A percentile compares a stretch with the other conserved stretches of the same genome.
phyloP scores from a whole-genome alignment of 2,888 invertebrate genomes.

The Leptinotarsa juncta region DNA sequence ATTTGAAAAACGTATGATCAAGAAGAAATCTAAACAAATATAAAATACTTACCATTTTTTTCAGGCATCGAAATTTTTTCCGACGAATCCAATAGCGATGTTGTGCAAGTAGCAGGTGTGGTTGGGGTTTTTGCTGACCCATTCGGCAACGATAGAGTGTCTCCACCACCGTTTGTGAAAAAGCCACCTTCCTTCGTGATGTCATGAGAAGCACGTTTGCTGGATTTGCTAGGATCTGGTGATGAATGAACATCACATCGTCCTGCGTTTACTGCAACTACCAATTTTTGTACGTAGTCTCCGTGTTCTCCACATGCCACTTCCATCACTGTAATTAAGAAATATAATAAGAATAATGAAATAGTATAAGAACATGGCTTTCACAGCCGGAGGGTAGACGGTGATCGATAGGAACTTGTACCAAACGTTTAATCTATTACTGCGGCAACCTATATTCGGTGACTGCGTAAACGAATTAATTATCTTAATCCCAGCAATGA shows the following conservation, averaged over 20 bases:
- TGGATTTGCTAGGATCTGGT: constrained; percentile 63
- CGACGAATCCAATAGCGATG: constrained; percentile 65
- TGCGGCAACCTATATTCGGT: too few species aligned
- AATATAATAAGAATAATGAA: neutral
- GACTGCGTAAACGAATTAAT: too few species aligned
- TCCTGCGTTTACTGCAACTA: constrained; percentile 85
- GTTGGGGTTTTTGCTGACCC: constrained; percentile 63
- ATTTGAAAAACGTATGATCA: too few species aligned
- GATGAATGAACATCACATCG: constrained; percentile 74
- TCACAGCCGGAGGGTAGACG: neutral
- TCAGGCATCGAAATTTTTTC: constrained; percentile 69
- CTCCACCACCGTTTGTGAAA: constrained; percentile 56
- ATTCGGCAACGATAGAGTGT: constrained; percentile 57
- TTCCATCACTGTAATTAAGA: constrained; percentile 82
- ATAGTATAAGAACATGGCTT: neutral
- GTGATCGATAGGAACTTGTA: too few species aligned
- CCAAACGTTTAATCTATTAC: too few species aligned
- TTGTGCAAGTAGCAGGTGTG: constrained; percentile 67
- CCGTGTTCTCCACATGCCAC: constrained; percentile 96
- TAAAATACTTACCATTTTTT: constrained; percentile 56
- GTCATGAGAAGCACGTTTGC: constrained; percentile 69
- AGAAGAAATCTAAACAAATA: neutral
- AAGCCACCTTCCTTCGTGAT: constrained; percentile 66
- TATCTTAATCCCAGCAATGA: too few species aligned
- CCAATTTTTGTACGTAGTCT: constrained; percentile 86